A percentile compares a stretch with the other conserved stretches of the same genome.
Evolutionary conservation across 2,888 invertebrate genomes (phyloP).

Genomic region (Caenorhabditis virilis): DNA sequence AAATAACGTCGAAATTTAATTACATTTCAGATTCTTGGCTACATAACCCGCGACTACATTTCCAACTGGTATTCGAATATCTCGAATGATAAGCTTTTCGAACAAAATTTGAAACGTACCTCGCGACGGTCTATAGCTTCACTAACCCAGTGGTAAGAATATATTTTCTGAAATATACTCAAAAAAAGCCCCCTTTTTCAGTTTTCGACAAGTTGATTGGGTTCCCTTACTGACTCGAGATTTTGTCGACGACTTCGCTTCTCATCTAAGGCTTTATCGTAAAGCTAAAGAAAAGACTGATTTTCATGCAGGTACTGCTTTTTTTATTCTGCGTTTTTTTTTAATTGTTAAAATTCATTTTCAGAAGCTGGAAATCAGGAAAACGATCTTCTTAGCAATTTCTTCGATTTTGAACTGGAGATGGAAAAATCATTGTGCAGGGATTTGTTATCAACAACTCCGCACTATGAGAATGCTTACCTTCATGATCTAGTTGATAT

Average conservation of each 20-base stretch:
- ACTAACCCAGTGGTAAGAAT: slow-evolving; percentile 53
- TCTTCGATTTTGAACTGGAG: slow-evolving; percentile 86
- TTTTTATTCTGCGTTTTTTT: neutral
- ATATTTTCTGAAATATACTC: slow-evolving; percentile 11
- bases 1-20: too few species aligned
- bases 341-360: neutral
- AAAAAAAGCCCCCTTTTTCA: slow-evolving; percentile 17
- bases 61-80: slow-evolving; percentile 65
- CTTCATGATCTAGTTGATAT: slow-evolving; percentile 82
- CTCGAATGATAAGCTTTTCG: slow-evolving; percentile 57
- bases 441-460: slow-evolving; percentile 80
- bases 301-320: slow-evolving; percentile 21
- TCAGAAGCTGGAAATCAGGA: slow-evolving; percentile 11
- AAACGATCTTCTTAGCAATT: slow-evolving; percentile 77
- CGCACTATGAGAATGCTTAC: slow-evolving; percentile 75
- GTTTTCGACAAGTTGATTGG: slow-evolving; percentile 79
- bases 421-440: slow-evolving; percentile 83
- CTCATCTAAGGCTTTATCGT: slow-evolving; percentile 84
- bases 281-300: slow-evolving; percentile 74
- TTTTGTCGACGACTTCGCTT: slow-evolving; percentile 87
- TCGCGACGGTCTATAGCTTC: slow-evolving; percentile 57
- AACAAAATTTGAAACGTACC: slow-evolving; percentile 56
- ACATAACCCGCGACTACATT: slow-evolving; percentile 64
- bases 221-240: slow-evolving; percentile 84
- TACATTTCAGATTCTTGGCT: slow-evolving; percentile 54